Conservation (phyloP, 1,140 invertebrate genomes). For the Hydropsyche tenuis region DNA sequence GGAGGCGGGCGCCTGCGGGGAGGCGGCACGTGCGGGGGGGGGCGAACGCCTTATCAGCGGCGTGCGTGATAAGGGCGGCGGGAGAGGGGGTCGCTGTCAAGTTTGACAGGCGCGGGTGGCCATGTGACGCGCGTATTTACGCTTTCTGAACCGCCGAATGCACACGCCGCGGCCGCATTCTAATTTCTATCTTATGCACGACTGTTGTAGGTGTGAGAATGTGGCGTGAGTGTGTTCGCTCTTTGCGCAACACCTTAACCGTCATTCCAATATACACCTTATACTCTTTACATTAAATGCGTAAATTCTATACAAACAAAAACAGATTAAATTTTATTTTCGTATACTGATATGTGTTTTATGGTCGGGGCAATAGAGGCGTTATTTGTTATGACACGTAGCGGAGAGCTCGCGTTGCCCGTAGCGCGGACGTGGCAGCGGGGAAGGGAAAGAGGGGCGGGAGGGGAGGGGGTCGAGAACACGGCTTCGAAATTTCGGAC, state of each 20-base stretch:
- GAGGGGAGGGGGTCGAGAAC: not conserved
- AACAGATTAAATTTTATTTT: too few species aligned
- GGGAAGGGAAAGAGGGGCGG: not conserved
- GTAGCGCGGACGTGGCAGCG: not conserved
- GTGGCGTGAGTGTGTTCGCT: too few species aligned
- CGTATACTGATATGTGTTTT: too few species aligned
- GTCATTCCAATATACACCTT: too few species aligned
- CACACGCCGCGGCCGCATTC: too few species aligned
- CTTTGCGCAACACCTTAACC: too few species aligned
- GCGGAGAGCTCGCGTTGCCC: not conserved
- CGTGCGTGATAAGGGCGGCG: not conserved
- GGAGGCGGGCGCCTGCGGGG: not conserved
- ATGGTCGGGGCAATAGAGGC: too few species aligned
- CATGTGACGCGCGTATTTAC: constrained; percentile 16
- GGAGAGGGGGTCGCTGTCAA: not conserved
- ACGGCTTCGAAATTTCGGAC: not conserved
- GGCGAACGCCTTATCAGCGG: not conserved
- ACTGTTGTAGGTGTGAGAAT: too few species aligned
- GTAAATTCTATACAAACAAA: too few species aligned
- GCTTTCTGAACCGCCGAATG: not conserved
- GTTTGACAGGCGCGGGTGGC: constrained; percentile 5
- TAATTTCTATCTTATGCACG: too few species aligned
- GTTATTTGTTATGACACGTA: too few species aligned
- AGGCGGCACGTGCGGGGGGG: not conserved
- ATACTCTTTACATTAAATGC: too few species aligned